These are phyloP conservation scores for Anolis sagrei DNA, from an alignment of 2,113 vertebrate genomes.

Conservation along the genomic window DNA sequence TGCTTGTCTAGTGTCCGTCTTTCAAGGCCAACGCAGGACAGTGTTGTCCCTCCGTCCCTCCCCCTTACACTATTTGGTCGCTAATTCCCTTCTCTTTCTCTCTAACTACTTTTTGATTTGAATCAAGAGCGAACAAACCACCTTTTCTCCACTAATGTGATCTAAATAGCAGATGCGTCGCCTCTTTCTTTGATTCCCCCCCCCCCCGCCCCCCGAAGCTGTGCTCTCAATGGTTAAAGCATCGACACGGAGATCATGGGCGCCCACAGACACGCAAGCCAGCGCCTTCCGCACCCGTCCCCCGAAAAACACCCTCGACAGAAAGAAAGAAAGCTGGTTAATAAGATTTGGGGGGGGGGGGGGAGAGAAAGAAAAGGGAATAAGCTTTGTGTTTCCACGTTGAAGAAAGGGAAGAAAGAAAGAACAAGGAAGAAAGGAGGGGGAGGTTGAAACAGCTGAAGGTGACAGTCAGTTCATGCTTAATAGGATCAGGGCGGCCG, in stretches of 20 bases:
- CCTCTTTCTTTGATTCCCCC: constrained; percentile 50
- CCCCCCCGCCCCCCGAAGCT: too few relatives aligned
- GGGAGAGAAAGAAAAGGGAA: constrained; percentile 37
- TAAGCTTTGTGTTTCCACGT: constrained; percentile 88
- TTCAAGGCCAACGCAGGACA: too few relatives aligned
- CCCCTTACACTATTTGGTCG: constrained; percentile 23
- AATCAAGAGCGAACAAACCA: constrained; percentile 77
- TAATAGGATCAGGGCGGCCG: constrained; percentile 94
- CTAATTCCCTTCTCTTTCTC: constrained; percentile 47
- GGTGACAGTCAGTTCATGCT: constrained; percentile 98
- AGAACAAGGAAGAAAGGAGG: constrained; percentile 67
- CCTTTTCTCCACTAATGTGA: constrained; percentile 82
- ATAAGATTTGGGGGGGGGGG: constrained; percentile 83
- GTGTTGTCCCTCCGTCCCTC: not conserved
- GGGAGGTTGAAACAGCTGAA: constrained; percentile 90
- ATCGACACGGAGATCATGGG: constrained; percentile 84
- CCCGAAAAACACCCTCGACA: constrained; percentile 79
- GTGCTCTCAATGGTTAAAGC: constrained; percentile 88
- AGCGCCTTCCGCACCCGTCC: not conserved
- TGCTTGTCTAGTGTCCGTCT: too few relatives aligned
- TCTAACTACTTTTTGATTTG: constrained; percentile 84
- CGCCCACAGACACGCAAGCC: constrained; percentile 79
- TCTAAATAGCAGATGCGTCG: constrained; percentile 95
- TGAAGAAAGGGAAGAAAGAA: constrained; percentile 64
- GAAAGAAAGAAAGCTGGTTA: constrained; percentile 91